These are phyloP conservation scores for Tetragonula clypearis DNA, from an alignment of 1,140 invertebrate species.

Conservation along the genomic window DNA sequence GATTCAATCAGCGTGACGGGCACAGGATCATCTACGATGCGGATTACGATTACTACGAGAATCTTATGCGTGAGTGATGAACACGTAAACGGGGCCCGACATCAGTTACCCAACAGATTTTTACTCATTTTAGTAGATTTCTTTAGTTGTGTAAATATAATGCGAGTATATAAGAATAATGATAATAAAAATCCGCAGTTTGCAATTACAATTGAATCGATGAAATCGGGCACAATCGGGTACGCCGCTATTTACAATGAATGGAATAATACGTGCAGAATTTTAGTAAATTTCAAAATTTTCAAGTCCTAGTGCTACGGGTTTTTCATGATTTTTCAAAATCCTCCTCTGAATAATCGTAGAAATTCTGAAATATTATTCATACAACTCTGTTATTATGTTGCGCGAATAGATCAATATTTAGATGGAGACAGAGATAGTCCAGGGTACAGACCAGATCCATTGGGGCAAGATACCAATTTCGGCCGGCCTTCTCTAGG, in stretches of 20 bases:
- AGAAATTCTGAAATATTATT: background rate
- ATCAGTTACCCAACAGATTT: too few species aligned
- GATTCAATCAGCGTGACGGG: conserved; percentile 93
- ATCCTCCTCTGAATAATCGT: background rate
- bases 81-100: background rate
- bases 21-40: conserved; percentile 94
- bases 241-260: too few species aligned
- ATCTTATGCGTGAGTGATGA: conserved; percentile 90
- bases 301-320: background rate
- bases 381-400: background rate
- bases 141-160: too few species aligned
- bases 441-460: conserved; percentile 80
- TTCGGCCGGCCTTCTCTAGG: conserved; percentile 81
- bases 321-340: background rate
- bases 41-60: conserved; percentile 96
- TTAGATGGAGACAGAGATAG: conserved; percentile 75
- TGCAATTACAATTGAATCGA: background rate
- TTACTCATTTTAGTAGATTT: too few species aligned
- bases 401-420: conserved; percentile 75
- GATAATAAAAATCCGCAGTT: too few species aligned
- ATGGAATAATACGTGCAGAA: too few species aligned
- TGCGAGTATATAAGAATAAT: too few species aligned
- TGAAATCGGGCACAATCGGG: background rate
- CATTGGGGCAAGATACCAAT: conserved; percentile 82
- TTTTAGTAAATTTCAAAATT: too few species aligned